Conservation (phyloP, 2,797 vertebrate species). For the Typhlichthys subterraneus region DNA sequence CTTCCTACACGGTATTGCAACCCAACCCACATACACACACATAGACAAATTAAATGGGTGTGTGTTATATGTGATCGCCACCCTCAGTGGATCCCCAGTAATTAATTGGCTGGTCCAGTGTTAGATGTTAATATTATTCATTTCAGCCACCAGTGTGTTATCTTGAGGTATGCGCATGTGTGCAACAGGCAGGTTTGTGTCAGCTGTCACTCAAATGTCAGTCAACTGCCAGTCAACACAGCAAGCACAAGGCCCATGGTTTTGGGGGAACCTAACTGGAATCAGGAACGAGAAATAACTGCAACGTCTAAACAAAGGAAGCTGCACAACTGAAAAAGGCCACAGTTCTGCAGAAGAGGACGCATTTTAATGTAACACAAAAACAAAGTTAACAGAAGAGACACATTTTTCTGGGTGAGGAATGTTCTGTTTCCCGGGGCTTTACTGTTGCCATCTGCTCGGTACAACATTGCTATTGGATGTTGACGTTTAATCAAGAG, state of each 20-base stretch:
- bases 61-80: no score
- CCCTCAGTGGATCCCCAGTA: no score
- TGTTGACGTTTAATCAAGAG: no score
- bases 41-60: no score
- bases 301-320: slow-evolving; percentile 23
- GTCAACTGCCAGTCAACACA: no score
- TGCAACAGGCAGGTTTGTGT: slow-evolving; percentile 16
- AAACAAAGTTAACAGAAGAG: neutral
- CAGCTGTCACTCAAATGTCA: neutral
- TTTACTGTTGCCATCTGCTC: no score
- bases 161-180: neutral
- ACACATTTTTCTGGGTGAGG: no score
- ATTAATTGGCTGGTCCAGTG: no score
- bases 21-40: neutral
- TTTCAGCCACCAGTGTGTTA: no score
- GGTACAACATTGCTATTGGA: no score
- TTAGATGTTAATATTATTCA: no score
- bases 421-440: no score
- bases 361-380: neutral
- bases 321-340: slow-evolving; percentile 4
- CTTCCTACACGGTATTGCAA: slow-evolving; percentile 6
- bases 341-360: neutral
- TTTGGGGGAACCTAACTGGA: slow-evolving; percentile 39
- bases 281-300: slow-evolving; percentile 16
- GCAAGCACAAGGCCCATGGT: neutral